Percentiles rank a stretch among this genome's conserved stretches.
Evolutionary conservation across 1,140 invertebrate species (phyloP).

Genomic region (Pseudobourletiella spinata): DNA sequence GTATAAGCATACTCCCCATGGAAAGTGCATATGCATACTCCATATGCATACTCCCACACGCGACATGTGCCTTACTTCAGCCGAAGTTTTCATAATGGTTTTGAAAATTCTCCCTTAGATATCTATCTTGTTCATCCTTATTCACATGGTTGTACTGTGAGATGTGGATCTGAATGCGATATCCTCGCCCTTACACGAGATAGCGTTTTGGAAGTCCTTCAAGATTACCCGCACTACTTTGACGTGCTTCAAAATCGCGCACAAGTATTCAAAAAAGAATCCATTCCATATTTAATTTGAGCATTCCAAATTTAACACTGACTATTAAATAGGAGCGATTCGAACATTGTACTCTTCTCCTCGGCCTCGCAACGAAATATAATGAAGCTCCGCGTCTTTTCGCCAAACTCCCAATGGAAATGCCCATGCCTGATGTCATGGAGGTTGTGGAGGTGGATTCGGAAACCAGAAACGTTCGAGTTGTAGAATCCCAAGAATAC

Average conservation of each 20-base stretch:
- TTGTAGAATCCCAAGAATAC: no score
- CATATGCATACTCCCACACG: no score
- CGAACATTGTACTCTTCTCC: conserved; percentile 18
- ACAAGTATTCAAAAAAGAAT: conserved; percentile 6
- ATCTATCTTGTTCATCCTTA: conserved; percentile 31
- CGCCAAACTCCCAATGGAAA: not conserved
- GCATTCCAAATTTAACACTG: not conserved
- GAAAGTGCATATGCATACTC: no score
- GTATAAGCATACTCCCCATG: no score
- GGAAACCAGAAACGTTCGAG: no score
- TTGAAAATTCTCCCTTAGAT: conserved; percentile 10
- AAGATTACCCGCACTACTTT: conserved; percentile 21
- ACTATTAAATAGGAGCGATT: conserved; percentile 19
- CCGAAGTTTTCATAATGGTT: no score
- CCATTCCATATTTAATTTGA: not conserved
- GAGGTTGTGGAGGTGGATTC: no score
- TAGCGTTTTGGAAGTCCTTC: conserved; percentile 19
- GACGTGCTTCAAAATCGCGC: conserved; percentile 17
- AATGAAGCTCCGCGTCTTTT: conserved; percentile 11
- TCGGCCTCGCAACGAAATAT: conserved; percentile 15
- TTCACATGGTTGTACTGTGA: conserved; percentile 20
- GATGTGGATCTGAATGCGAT: conserved; percentile 30
- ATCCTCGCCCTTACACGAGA: conserved; percentile 19
- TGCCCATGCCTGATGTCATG: not conserved
- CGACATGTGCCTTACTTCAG: no score